Evolutionary conservation across 2,797 vertebrate species (phyloP).

Genomic region (Haliaeetus albicilla): DNA sequence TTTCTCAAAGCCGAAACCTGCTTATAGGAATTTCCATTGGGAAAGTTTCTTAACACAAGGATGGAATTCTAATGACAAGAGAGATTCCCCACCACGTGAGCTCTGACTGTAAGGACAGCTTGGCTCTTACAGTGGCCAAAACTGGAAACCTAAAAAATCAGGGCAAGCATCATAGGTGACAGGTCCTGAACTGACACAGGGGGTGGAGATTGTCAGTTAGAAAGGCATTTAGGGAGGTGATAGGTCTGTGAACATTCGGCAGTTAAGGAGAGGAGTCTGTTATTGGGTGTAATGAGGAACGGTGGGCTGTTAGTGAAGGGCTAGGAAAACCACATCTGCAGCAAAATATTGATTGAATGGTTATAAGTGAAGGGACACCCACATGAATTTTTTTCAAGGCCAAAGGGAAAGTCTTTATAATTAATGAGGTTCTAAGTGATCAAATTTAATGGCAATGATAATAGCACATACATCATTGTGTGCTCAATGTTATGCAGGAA

Average conservation of each 20-base stretch:
- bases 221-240: neutral
- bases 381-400: neutral
- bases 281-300: neutral
- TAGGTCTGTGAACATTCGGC: neutral
- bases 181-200: neutral
- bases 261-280: neutral
- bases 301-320: neutral
- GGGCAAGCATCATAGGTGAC: neutral
- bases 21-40: neutral
- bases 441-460: neutral
- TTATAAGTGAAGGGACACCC: neutral
- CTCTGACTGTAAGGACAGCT: neutral
- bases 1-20: neutral
- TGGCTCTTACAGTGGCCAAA: neutral
- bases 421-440: neutral
- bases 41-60: neutral
- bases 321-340: neutral
- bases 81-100: neutral
- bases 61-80: neutral
- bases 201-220: neutral
- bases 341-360: neutral
- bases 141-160: neutral
- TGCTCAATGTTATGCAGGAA: neutral
- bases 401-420: neutral
- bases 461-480: neutral